Base-by-base conservation (phyloP, 1,140 invertebrate genomes). In the Phymorhynchus buccinoides region DNA sequence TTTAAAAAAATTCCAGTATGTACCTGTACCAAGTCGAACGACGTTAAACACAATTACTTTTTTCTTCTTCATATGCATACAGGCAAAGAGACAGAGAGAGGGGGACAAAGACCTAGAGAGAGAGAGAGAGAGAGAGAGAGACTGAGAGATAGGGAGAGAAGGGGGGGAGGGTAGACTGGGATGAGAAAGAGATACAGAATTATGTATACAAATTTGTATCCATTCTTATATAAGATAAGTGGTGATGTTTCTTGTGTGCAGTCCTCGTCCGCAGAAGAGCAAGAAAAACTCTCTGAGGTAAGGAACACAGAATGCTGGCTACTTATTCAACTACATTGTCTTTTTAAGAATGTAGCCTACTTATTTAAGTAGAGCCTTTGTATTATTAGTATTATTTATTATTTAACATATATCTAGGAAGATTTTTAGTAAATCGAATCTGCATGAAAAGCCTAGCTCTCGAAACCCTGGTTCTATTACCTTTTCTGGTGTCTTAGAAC, bases 281-380 rank as follows among this genome's bases (percentile, higher is more conserved):
- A 88, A 66, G 86, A 86, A 77, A 86, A 87, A 52, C 71, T 88
- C 12, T 84, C 88, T 0, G 77, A 82, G 83, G 88, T 88, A 84
- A 85, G 88, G 27, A 37, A 14, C 39, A 75, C 16, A 39, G 16
- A 37, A 75, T n/a, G 35, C 18, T 71, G 48, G 22, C 22, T 52
- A 52, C 9, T 12, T 12, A 52, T 52, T 52, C 48, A 52, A 27
- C 48, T 52, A 18, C 0, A 52, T 52, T 52, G 48, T 52, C 56
- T 22, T 16, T 62, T 12, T 9, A 27, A 62, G n/a, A 62, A 62
- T 52, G 48, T 14, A 52, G 12, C 48, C 12, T 52, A 52, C 48
- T 52, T 52, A 9, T 52, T 52, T 1, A 52, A 18, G 12, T 52
- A 52, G 22, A 52, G 48, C 48, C 22, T 52, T 18, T 52, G 48